Base-by-base conservation (phyloP, 2,113 vertebrate genomes). In the Gallinago undulata region DNA sequence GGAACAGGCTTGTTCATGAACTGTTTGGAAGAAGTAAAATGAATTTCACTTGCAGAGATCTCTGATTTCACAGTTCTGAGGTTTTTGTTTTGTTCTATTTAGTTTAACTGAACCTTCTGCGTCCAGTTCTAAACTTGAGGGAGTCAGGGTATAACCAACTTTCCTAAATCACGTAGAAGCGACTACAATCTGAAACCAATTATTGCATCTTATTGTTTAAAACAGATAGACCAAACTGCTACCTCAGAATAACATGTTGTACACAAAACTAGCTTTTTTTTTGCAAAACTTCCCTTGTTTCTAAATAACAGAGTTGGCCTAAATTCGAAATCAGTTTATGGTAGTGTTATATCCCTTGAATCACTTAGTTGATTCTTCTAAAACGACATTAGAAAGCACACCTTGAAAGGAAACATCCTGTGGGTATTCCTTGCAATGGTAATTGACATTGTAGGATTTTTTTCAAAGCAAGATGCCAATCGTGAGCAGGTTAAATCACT, bases 391-490 rank as follows among this genome's bases (percentile, higher is more conserved):
- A 89, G 93, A 84, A 90, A 87, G 50, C 84, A 75, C 41, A 77
- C 39, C n/a, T 83, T 68, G 76, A 78, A 91, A 77, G 43, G 86
- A 91, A 86, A 90, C 33, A 83, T 64, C 72, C 89, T 62, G 93
- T 72, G 78, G 88, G 77, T 91, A 84, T 76, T 89, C 37, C 82
- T 73, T 96, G 67, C 77, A 96, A 94, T 45, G 93, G 76, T 82
- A 94, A 97, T 70, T 80, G 76, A 90, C 79, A 70, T 13, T 80
- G 78, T 47, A 90, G 62, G 57, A 64, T 35, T 87, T 95, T 84
- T 96, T 93, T 64, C 79, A 94, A 83, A 94, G 74, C 31, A 82
- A 82, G 77, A 78, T 85, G 78, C 92, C 94, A 94, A 64, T 90
- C 35, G 10, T 33, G 72, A 91, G 63, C 67, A 91, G 82, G 90